Evolutionary conservation across 1,140 invertebrate species (phyloP).

Genomic region (Papilio aristodemus): DNA sequence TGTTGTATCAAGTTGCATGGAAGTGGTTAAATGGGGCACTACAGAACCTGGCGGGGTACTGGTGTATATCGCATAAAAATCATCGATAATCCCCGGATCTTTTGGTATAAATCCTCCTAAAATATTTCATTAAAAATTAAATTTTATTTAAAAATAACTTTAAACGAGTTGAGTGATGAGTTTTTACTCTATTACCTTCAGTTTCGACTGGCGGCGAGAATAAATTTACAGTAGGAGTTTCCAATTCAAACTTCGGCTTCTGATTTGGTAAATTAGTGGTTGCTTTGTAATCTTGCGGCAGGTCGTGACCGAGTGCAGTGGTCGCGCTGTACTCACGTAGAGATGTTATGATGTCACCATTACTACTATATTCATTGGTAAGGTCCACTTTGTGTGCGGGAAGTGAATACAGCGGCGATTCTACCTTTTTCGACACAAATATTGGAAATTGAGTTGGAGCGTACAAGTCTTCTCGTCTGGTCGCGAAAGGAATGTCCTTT

Average conservation of each 20-base stretch:
- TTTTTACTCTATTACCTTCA: conserved; percentile 78
- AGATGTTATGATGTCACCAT: conserved; percentile 43
- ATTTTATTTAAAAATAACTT: too few species aligned
- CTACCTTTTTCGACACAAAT: conserved; percentile 60
- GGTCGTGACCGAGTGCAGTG: conserved; percentile 44
- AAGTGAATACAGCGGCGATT: conserved; percentile 47
- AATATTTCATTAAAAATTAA: conserved; percentile 34
- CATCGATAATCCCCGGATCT: conserved; percentile 82
- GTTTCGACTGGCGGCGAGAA: conserved; percentile 86
- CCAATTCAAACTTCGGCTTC: conserved; percentile 46
- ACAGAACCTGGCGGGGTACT: conserved; percentile 54
- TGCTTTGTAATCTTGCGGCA: conserved; percentile 42
- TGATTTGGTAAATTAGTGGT: conserved; percentile 44
- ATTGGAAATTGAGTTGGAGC: conserved; percentile 65
- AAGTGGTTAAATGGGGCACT: conserved; percentile 67
- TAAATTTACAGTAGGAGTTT: conserved; percentile 66
- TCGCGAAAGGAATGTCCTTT: conserved; percentile 51
- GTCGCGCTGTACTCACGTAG: conserved; percentile 57
- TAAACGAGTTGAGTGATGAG: neutral
- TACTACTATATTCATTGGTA: conserved; percentile 44
- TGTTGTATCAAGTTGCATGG: conserved; percentile 63
- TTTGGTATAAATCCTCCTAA: conserved; percentile 86
- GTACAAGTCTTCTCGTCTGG: conserved; percentile 57
- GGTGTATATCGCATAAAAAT: conserved; percentile 81
- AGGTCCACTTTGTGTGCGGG: conserved; percentile 46